Conservation (phyloP, 2,797 vertebrate species). For the Myotis planiceps region DNA sequence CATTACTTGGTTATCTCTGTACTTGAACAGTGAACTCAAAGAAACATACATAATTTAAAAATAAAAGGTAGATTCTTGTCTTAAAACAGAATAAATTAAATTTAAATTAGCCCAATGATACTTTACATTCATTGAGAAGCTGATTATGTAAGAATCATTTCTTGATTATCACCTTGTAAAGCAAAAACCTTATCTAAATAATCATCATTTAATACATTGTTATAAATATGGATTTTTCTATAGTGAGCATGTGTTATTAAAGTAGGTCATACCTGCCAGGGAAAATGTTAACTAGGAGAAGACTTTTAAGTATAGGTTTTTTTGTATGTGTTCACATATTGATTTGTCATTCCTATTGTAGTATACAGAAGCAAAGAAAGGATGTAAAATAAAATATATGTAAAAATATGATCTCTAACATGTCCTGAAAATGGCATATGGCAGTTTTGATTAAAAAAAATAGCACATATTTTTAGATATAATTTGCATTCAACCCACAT, state of each 20-base stretch:
- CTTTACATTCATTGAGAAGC: background rate
- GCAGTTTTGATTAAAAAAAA: slow-evolving; percentile 42
- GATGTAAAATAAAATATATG: background rate
- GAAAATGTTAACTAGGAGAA: slow-evolving; percentile 14
- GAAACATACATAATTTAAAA: background rate
- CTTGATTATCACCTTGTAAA: background rate
- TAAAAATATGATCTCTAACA: background rate
- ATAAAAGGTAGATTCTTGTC: background rate
- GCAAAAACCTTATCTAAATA: background rate
- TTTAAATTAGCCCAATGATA: slow-evolving; percentile 5
- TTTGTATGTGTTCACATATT: background rate
- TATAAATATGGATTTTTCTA: slow-evolving; percentile 21
- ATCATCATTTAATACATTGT: background rate
- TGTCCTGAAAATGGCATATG: background rate
- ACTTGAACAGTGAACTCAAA: background rate
- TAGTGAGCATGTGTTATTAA: background rate
- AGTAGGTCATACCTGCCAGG: background rate
- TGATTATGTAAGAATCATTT: slow-evolving; percentile 26
- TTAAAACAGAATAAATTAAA: slow-evolving; percentile 51
- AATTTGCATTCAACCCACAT: slow-evolving; percentile 31
- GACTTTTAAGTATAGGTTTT: background rate
- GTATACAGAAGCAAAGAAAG: background rate
- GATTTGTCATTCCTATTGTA: background rate
- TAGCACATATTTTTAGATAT: slow-evolving; percentile 17
- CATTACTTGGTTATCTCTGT: background rate